Base-by-base conservation (phyloP, 1,140 invertebrate species). In the Episyrphus balteatus region DNA sequence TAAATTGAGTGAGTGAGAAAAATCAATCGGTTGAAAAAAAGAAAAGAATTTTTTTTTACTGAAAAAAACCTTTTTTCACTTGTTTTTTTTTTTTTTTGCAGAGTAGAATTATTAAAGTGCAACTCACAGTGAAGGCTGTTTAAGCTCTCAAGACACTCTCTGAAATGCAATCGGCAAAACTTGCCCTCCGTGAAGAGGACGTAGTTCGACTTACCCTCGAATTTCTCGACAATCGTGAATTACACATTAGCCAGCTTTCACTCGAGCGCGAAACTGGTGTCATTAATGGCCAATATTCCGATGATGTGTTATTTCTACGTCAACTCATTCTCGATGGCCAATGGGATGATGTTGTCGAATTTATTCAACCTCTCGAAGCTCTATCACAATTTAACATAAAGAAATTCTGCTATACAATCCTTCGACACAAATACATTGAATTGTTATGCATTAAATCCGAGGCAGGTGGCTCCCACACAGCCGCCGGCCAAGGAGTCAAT, bases 341-440 rank as follows among this genome's bases (percentile, higher is more conserved):
- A 71, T 98, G 94, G 94, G 94, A 98, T 70, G 92, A 97, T 70
- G 92, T 89, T 1, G 72, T 96, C 14, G 91, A 97, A 60, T 98
- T 98, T 69, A 86, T 98, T 44, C 90, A 97, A 70, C 94, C 94
- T 0, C 72, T 98, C n/a, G 84, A 89, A 67, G 77, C 81, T 3
- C 70, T 92, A 1, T 82, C 81, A 52, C 75, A 80, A 31, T 91
- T 90, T 62, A 82, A 91, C 57, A 79, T 79, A 61, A 79, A 84
- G 51, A 81, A 82, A 61, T 93, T 96, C 62, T 81, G 77, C 47
- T 97, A 91, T 59, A 74, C 84, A 14, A 86, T 98, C 43, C 73
- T 92, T 31, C 82, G 87, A 58, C 90, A 94, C 69, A 96, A 97
- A 69, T 98, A 93, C 68, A 82, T 94, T 38, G 93, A 97, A 69